Evolutionary conservation across 2,888 invertebrate genomes (phyloP), one percentile per base, ranked within the genome.

Genomic region (Subacronicta megacephala): DNA sequence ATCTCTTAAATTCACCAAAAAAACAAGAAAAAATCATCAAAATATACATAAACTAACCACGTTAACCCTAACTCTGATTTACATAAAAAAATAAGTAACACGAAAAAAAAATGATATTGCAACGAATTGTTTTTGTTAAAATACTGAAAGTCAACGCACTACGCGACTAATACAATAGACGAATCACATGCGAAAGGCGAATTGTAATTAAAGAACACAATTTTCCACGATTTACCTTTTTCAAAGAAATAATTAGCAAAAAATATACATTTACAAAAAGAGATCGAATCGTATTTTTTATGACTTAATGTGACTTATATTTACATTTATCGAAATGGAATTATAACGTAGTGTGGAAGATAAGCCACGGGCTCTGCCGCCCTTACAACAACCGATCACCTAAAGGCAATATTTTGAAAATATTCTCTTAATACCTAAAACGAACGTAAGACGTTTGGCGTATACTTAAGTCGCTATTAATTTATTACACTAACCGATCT

Each of bases 361-460:
- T 82, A 90, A 89, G 90, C 90, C 84, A 83, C 82, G 85, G 80
- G 70, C 69, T 9, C 60, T 43, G 72, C 47, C 44, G 62, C 69
- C 71, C 76, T 62, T 59, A 60, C 75, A 79, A 82, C 87, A 82
- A 84, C 87, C 89, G 85, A 83, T 89, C 89, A 88, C 88, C 91
- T 92, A 92, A 92, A 94, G 93, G 93, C 92, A 92, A 93, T 90
- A 89, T 92, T 92, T 93, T 92, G 87, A 93, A 93, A 93, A 93
- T 93, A 93, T 93, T 89, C 84, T 89, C 92, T 92, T 93, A 83
- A 85, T 75, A 83, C 72, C 89, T 90, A 90, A 82, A 84, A 88
- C 88, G 93, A 93, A 93, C 93, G 93, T 93, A 93, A 93, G 86
- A 93, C 94, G 93, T 94, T 93, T 94, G 94, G 94, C 94, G 94